phyloP scores from a whole-genome alignment of 2,113 vertebrate genomes.

The human region DNA sequence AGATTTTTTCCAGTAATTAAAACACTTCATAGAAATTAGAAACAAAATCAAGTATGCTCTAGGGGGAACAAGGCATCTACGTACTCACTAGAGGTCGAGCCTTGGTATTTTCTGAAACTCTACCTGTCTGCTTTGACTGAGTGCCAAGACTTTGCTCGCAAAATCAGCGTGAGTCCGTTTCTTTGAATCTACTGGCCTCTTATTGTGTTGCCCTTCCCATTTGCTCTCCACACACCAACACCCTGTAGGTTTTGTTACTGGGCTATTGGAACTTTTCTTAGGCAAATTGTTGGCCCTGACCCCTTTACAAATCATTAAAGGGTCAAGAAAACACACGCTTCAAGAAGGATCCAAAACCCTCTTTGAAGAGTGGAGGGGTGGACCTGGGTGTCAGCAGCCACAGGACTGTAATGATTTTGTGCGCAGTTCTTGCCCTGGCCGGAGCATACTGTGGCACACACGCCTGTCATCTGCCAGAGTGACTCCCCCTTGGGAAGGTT shows the following conservation, averaged over 20 bases:
- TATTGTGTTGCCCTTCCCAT: not conserved
- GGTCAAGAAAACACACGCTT: not conserved
- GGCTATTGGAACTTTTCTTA: not conserved
- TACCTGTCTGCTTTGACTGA: not conserved
- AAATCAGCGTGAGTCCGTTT: not conserved
- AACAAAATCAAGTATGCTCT: not conserved
- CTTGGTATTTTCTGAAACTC: not conserved
- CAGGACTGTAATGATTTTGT: not conserved
- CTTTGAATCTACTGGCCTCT: not conserved
- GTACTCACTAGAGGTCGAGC: not conserved
- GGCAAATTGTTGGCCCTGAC: not conserved
- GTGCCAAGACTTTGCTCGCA: not conserved
- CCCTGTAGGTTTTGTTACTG: not conserved
- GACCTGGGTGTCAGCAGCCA: not conserved
- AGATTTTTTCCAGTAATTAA: not conserved
- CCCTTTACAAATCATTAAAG: not conserved
- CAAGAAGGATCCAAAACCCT: not conserved
- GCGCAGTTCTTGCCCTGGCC: not conserved
- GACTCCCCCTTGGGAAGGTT: not conserved
- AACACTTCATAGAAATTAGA: not conserved
- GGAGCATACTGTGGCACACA: accelerated
- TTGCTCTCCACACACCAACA: not conserved
- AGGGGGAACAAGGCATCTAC: not conserved
- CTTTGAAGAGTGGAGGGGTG: not conserved
- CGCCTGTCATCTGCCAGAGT: too few relatives aligned